Evolutionary conservation across 1,140 invertebrate genomes (phyloP).

Genomic region (Drosophila kanapiae): DNA sequence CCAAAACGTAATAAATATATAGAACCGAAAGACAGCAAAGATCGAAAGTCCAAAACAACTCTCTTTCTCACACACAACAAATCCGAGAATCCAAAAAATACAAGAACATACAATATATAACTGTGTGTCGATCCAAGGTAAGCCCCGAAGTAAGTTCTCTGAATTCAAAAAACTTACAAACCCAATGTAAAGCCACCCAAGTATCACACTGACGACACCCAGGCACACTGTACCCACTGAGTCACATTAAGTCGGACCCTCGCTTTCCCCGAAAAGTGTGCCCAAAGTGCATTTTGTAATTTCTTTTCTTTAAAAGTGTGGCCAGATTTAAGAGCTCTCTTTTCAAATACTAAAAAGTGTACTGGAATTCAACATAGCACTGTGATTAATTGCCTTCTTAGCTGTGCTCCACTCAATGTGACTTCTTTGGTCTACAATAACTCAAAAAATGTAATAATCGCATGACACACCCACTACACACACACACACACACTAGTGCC

Average conservation of each 20-base stretch:
- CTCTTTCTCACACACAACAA: conserved; percentile 25
- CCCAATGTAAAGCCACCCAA: conserved; percentile 13
- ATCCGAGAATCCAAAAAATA: conserved; percentile 37
- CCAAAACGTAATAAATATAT: conserved; percentile 7
- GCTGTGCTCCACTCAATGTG: conserved; percentile 40
- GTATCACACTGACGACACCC: background rate
- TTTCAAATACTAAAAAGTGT: background rate
- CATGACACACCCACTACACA: conserved; percentile 13
- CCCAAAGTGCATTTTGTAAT: background rate
- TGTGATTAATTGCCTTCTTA: background rate
- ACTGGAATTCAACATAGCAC: conserved; percentile 7
- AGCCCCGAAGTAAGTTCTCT: conserved; percentile 33
- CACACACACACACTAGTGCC: conserved; percentile 53
- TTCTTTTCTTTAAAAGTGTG: background rate
- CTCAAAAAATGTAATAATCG: background rate
- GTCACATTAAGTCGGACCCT: background rate
- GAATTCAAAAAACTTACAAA: conserved; percentile 6
- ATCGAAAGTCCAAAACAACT: conserved; percentile 24
- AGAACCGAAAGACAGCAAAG: conserved; percentile 39
- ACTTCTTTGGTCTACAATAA: conserved; percentile 11
- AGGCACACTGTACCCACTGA: background rate
- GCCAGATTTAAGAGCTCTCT: background rate
- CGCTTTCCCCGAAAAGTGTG: background rate
- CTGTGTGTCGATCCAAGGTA: conserved; percentile 56
- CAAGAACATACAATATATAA: conserved; percentile 45